Evolutionary conservation across 2,797 vertebrate species (phyloP).

Genomic region (Peromyscus nudipes): DNA sequence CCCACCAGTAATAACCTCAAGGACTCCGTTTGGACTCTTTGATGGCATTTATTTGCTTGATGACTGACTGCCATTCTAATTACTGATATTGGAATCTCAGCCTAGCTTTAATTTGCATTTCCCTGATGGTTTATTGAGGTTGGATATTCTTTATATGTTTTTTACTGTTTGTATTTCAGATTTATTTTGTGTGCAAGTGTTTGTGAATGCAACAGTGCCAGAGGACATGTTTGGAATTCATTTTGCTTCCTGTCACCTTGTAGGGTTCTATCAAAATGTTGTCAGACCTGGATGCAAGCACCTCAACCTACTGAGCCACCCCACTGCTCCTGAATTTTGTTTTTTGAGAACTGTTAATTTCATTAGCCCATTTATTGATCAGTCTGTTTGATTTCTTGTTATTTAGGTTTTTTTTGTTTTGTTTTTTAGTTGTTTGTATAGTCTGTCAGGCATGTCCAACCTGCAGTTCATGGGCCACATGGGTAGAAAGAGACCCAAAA

Average conservation of each 20-base stretch:
- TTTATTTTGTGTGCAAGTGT: not conserved
- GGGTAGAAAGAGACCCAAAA: not conserved
- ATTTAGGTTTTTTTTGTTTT: not conserved
- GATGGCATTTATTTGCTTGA: not conserved
- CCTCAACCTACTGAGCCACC: not conserved
- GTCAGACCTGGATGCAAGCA: not conserved
- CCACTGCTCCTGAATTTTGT: not conserved
- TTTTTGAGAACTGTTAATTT: not conserved
- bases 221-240: not conserved
- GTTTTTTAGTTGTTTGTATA: not conserved
- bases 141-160: not conserved
- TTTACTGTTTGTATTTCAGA: not conserved
- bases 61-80: not conserved
- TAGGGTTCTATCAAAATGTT: not conserved
- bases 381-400: not conserved
- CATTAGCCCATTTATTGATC: not conserved
- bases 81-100: not conserved
- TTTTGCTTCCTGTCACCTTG: not conserved
- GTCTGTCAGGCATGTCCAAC: not conserved
- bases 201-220: not conserved
- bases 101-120: not conserved
- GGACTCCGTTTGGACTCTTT: not conserved
- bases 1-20: not conserved
- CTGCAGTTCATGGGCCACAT: not conserved
- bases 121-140: not conserved